These are phyloP conservation scores for Xestia ashworthii DNA, from an alignment of 2,888 invertebrate genomes.

Conservation along the genomic window DNA sequence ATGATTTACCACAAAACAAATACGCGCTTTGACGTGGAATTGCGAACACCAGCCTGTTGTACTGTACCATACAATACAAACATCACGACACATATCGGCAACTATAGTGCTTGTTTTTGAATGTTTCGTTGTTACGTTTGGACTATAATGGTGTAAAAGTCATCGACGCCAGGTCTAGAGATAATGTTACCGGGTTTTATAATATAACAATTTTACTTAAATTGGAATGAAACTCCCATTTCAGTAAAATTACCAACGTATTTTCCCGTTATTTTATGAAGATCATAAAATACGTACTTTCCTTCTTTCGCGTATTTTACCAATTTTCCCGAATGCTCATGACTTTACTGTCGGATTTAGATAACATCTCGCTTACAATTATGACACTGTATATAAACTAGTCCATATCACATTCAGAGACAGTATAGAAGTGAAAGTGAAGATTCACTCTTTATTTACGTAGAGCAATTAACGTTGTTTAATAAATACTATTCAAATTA, in stretches of 20 bases:
- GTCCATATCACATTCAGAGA: neutral
- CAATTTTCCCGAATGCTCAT: constrained; percentile 19
- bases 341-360: constrained; percentile 13
- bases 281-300: constrained; percentile 15
- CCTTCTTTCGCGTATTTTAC: constrained; percentile 26
- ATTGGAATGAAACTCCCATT: too few species aligned
- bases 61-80: too few species aligned
- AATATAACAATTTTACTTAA: too few species aligned
- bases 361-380: constrained; percentile 24
- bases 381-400: constrained; percentile 24
- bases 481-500: neutral
- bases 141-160: too few species aligned
- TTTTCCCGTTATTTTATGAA: constrained; percentile 1
- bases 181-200: too few species aligned
- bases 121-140: too few species aligned
- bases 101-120: too few species aligned
- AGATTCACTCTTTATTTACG: constrained; percentile 6
- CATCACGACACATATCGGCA: too few species aligned
- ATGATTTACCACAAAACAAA: too few species aligned
- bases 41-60: too few species aligned
- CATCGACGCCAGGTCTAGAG: too few species aligned
- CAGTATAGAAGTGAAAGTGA: constrained; percentile 9
- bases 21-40: too few species aligned
- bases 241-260: neutral
- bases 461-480: neutral